Percentiles rank a stretch among this genome's conserved stretches.
These are phyloP conservation scores for Chlorops oryzae DNA, from an alignment of 1,140 invertebrate genomes.

Conservation along the genomic window DNA sequence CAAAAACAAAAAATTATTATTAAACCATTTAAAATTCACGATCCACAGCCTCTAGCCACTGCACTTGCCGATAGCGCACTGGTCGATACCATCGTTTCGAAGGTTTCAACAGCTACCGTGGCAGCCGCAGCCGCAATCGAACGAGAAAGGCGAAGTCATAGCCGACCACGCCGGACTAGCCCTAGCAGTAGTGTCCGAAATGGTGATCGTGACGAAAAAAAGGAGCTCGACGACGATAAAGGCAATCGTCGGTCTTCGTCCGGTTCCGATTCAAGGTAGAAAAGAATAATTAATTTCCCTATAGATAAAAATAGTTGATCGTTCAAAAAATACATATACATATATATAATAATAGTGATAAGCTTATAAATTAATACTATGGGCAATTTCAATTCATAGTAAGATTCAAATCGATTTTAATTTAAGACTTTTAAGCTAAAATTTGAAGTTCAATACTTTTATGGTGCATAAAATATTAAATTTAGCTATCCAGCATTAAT, in stretches of 20 bases:
- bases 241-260: constrained; percentile 11
- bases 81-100: constrained; percentile 44
- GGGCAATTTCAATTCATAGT: no score
- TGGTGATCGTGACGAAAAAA: not conserved
- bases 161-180: constrained; percentile 18
- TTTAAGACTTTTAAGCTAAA: no score
- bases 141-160: constrained; percentile 38
- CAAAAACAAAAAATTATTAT: constrained; percentile 47
- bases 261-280: no score
- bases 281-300: no score
- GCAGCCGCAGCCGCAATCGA: constrained; percentile 42
- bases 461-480: no score
- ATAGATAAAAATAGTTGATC: no score
- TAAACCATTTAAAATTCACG: constrained; percentile 48
- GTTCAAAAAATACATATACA: no score
- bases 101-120: constrained; percentile 43
- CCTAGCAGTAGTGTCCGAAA: constrained; percentile 10
- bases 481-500: no score
- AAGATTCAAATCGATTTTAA: no score
- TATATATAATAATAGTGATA: no score
- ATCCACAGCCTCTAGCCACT: constrained; percentile 46
- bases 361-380: no score
- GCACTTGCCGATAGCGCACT: constrained; percentile 41
- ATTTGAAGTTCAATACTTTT: no score
- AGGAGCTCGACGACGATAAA: constrained; percentile 4